Conservation (phyloP, 2,113 vertebrate genomes). For the Camelus bactrianus region DNA sequence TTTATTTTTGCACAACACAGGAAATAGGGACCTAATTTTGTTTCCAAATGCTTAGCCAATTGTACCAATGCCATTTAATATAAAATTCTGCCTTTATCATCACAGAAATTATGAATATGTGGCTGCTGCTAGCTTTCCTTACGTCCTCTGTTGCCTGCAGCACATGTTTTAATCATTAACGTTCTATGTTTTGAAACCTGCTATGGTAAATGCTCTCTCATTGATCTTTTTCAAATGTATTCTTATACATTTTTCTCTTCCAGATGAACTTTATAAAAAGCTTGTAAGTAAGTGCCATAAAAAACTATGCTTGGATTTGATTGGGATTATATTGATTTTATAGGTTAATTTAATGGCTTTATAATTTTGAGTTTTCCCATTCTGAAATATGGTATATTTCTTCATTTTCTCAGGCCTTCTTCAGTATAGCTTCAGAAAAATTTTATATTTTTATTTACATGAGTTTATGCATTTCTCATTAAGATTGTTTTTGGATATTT, state of each 20-base stretch:
- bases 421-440: neutral
- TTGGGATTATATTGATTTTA: neutral
- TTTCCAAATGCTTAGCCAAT: constrained; percentile 42
- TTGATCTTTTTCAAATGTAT: neutral
- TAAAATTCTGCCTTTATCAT: neutral
- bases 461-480: neutral
- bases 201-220: neutral
- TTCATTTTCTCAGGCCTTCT: constrained; percentile 19
- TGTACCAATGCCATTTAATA: neutral
- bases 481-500: neutral
- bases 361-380: neutral
- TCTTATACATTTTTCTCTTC: neutral
- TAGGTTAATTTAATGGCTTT: neutral
- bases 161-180: constrained; percentile 19
- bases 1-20: constrained; percentile 44
- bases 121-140: neutral
- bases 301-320: neutral
- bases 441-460: neutral
- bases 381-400: neutral
- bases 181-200: neutral
- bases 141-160: neutral
- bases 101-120: neutral
- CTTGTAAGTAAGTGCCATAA: neutral
- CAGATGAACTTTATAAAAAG: neutral
- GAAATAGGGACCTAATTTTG: constrained; percentile 45